phyloP scores from a whole-genome alignment of 2,113 vertebrate genomes.

The Dicerorhinus sumatrensis region DNA sequence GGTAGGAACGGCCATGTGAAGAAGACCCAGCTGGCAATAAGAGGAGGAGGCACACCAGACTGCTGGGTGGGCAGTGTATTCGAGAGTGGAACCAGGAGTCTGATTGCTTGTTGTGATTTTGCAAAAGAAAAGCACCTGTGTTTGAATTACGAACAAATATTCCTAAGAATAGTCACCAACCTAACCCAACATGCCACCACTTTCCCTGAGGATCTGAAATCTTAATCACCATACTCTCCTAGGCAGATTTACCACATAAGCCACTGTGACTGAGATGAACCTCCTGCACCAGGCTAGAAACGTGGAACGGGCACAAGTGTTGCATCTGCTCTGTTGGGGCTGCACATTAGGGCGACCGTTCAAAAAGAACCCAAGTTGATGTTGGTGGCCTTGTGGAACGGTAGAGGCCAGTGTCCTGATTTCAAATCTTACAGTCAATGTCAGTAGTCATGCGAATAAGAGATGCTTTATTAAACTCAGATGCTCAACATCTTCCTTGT shows the following conservation, averaged over 20 bases:
- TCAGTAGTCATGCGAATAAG: constrained; percentile 45
- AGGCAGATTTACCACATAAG: constrained; percentile 62
- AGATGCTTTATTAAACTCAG: constrained; percentile 49
- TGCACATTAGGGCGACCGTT: constrained; percentile 42
- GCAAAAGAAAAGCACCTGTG: neutral
- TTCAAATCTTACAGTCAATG: constrained; percentile 58
- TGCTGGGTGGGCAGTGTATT: neutral
- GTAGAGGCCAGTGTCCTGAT: neutral
- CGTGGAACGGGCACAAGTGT: neutral
- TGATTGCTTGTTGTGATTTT: neutral
- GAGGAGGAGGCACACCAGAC: neutral
- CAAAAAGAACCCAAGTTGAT: neutral
- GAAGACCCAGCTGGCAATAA: neutral
- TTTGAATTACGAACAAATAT: neutral
- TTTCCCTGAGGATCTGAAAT: neutral
- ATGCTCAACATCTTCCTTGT: neutral
- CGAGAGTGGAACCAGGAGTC: neutral
- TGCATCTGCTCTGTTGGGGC: neutral
- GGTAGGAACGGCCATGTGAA: rapidly evolving
- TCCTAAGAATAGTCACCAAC: neutral
- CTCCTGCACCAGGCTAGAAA: constrained; percentile 39
- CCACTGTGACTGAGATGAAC: constrained; percentile 39
- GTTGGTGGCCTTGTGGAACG: neutral
- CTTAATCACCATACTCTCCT: neutral
- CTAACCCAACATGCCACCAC: neutral